phyloP scores from a whole-genome alignment of 2,797 vertebrate genomes.

The Tamandua tetradactyla region DNA sequence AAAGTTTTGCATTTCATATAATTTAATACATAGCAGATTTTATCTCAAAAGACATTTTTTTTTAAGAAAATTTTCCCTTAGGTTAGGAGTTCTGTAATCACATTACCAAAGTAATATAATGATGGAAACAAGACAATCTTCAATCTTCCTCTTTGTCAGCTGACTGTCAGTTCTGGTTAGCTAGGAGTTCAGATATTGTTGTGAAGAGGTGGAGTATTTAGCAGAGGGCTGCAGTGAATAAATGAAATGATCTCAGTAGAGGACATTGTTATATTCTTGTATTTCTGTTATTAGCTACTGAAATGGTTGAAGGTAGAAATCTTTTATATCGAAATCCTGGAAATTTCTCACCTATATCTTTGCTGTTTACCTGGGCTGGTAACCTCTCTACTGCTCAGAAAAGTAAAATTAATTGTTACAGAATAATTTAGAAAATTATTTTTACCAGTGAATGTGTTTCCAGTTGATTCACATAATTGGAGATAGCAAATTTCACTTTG shows the following conservation, averaged over 20 bases:
- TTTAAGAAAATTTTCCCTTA: slow-evolving; percentile 54
- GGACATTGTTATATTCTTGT: neutral
- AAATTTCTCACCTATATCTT: neutral
- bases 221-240: neutral
- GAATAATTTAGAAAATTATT: slow-evolving; percentile 55
- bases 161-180: neutral
- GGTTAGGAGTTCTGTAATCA: neutral
- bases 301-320: neutral
- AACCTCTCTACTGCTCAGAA: slow-evolving; percentile 17
- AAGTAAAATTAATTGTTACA: slow-evolving; percentile 40
- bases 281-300: neutral
- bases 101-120: neutral
- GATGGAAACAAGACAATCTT: neutral
- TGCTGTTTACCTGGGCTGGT: neutral
- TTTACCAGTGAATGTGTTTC: slow-evolving; percentile 29
- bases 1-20: slow-evolving; percentile 46
- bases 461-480: slow-evolving; percentile 55
- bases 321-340: slow-evolving; percentile 4
- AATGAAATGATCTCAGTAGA: neutral
- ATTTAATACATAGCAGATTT: slow-evolving; percentile 47
- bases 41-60: slow-evolving; percentile 49
- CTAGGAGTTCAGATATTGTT: neutral
- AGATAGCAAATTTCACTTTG: slow-evolving; percentile 48
- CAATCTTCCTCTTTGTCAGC: neutral
- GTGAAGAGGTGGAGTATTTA: neutral